phyloP scores from a whole-genome alignment of 1,140 invertebrate species.

The Leguminivora glycinivorella region DNA sequence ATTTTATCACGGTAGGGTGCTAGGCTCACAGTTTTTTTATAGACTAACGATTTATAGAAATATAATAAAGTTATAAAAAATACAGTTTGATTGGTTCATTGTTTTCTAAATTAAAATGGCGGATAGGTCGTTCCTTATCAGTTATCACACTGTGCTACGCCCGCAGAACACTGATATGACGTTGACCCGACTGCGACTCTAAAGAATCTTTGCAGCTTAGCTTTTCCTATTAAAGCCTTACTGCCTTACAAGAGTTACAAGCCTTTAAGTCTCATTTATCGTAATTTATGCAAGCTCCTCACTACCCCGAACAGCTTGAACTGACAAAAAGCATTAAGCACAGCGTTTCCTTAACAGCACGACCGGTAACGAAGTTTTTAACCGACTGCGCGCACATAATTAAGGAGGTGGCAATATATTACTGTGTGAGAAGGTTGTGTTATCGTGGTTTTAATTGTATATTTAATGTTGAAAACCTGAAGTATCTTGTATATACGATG shows the following conservation, averaged over 20 bases:
- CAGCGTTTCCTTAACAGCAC: neutral
- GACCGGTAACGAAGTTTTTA: slow-evolving; percentile 14
- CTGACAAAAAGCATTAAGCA: neutral
- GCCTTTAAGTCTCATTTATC: neutral
- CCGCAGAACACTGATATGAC: too few relatives aligned
- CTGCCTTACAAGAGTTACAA: neutral
- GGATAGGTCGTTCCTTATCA: too few relatives aligned
- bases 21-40: too few relatives aligned
- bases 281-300: neutral
- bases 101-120: too few relatives aligned
- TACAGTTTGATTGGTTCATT: too few relatives aligned
- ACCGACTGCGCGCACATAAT: slow-evolving; percentile 2
- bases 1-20: too few relatives aligned
- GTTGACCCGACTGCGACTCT: too few relatives aligned
- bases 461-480: neutral
- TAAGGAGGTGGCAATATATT: neutral
- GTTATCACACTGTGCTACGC: too few relatives aligned
- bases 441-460: neutral
- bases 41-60: too few relatives aligned
- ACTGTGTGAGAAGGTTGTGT: neutral
- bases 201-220: too few relatives aligned
- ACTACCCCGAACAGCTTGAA: neutral
- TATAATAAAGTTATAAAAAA: too few relatives aligned
- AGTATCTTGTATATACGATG: too few relatives aligned
- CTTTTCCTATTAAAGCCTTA: neutral